phyloP scores from a whole-genome alignment of 2,113 vertebrate species.

The Scomber japonicus region DNA sequence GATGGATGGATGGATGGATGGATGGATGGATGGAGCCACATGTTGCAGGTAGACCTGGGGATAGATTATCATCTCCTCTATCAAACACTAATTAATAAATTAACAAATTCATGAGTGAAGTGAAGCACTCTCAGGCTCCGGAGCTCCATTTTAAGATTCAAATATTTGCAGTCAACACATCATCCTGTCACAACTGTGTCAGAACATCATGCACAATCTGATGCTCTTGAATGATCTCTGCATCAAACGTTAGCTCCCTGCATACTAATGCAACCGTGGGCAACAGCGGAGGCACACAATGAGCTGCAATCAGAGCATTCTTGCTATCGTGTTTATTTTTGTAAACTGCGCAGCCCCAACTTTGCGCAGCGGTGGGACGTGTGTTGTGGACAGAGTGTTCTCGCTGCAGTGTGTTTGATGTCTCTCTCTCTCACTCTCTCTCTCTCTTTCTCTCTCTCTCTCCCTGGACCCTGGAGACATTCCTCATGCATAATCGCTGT shows the following conservation, averaged over 20 bases:
- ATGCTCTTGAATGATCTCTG: constrained; percentile 58
- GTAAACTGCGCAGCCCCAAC: constrained; percentile 61
- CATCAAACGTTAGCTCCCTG: constrained; percentile 27
- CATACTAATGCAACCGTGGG: constrained; percentile 58
- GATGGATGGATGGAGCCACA: constrained; percentile 23
- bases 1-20: constrained; percentile 11
- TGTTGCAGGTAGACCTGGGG: constrained; percentile 33
- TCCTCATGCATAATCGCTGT: constrained; percentile 80
- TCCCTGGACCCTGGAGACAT: constrained; percentile 74
- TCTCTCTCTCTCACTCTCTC: constrained; percentile 43
- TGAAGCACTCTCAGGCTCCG: not conserved
- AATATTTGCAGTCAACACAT: constrained; percentile 52
- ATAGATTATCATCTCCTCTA: not conserved
- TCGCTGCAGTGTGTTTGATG: constrained; percentile 70
- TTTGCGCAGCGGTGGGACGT: constrained; percentile 53
- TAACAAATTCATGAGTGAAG: not conserved
- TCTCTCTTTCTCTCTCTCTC: constrained; percentile 42
- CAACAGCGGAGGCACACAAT: constrained; percentile 42
- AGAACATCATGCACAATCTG: constrained; percentile 52
- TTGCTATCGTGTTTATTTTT: constrained; percentile 70
- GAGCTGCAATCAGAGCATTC: constrained; percentile 34
- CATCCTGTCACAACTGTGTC: constrained; percentile 23
- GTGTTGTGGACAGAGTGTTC: constrained; percentile 71
- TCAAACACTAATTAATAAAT: constrained; percentile 7
- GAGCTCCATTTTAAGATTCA: not conserved